phyloP scores from a whole-genome alignment of 2,797 vertebrate species.

The Cynodonichthys magdalenae region DNA sequence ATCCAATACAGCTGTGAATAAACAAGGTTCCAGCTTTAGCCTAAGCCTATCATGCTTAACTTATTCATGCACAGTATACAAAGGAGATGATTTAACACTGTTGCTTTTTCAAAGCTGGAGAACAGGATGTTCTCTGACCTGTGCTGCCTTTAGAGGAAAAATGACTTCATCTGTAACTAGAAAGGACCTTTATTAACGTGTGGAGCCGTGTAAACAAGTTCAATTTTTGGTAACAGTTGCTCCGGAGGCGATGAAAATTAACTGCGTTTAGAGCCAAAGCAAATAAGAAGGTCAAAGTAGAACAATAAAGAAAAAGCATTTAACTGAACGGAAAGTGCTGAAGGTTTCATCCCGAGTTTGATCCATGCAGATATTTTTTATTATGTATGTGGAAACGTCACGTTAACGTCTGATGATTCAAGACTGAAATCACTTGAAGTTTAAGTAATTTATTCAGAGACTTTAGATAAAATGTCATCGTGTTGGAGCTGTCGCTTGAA shows the following conservation, averaged over 20 bases:
- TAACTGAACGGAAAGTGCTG: not conserved
- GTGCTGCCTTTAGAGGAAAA: not conserved
- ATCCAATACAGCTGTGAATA: slow-evolving; percentile 6
- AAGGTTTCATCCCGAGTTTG: not conserved
- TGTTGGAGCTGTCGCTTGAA: not conserved
- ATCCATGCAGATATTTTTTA: not conserved
- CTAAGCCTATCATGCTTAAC: not conserved
- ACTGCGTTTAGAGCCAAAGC: not conserved
- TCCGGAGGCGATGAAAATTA: slow-evolving; percentile 5
- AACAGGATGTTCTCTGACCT: slow-evolving; percentile 4
- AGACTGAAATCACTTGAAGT: not conserved
- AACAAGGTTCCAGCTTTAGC: not conserved
- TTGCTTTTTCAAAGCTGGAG: not conserved
- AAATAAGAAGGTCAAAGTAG: not conserved
- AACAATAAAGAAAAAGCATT: not conserved
- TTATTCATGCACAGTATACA: slow-evolving; percentile 8
- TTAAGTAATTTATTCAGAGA: not conserved
- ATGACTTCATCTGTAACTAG: not conserved
- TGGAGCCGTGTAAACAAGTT: not conserved
- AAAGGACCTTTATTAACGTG: not conserved
- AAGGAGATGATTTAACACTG: slow-evolving; percentile 12
- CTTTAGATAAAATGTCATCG: slow-evolving; percentile 1
- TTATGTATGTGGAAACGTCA: not conserved
- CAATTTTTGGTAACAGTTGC: not conserved
- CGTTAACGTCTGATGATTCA: not conserved